Evolutionary conservation across 2,113 vertebrate genomes (phyloP).

Genomic region (Choloepus hoffmanni): DNA sequence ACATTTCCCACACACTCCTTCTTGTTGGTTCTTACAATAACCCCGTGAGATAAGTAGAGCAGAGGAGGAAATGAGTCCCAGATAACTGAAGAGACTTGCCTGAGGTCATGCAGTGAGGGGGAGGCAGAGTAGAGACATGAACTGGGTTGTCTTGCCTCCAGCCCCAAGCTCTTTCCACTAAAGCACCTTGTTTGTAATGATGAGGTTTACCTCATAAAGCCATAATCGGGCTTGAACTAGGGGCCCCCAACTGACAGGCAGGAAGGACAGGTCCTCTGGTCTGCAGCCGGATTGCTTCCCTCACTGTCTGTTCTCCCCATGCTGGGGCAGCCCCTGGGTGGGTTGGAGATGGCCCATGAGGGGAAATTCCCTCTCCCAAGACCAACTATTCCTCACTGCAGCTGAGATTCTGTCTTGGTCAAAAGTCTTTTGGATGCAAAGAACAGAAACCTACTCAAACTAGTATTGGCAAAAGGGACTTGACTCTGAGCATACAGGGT

Average conservation of each 20-base stretch:
- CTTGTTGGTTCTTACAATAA: constrained; percentile 40
- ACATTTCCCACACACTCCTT: not conserved
- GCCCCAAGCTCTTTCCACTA: constrained; percentile 53
- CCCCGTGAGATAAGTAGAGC: constrained; percentile 30
- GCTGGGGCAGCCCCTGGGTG: not conserved
- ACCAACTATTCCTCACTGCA: not conserved
- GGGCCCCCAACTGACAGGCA: not conserved
- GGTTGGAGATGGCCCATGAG: not conserved
- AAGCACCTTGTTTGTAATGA: constrained; percentile 44
- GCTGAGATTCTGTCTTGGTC: not conserved
- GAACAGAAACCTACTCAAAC: not conserved
- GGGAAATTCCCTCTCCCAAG: not conserved
- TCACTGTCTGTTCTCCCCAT: not conserved
- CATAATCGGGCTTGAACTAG: not conserved
- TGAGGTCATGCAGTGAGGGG: not conserved
- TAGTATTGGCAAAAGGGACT: not conserved
- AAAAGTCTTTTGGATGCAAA: not conserved
- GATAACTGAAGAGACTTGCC: constrained; percentile 24
- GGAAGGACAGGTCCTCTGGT: constrained; percentile 30
- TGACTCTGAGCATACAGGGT: not conserved
- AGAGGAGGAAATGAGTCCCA: constrained; percentile 40
- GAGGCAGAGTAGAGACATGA: constrained; percentile 12
- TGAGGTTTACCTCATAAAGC: constrained; percentile 27
- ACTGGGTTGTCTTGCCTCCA: not conserved
- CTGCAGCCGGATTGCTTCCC: not conserved